Conservation (phyloP, 2,797 vertebrate species). For the Neosilurus mollespiculum region DNA sequence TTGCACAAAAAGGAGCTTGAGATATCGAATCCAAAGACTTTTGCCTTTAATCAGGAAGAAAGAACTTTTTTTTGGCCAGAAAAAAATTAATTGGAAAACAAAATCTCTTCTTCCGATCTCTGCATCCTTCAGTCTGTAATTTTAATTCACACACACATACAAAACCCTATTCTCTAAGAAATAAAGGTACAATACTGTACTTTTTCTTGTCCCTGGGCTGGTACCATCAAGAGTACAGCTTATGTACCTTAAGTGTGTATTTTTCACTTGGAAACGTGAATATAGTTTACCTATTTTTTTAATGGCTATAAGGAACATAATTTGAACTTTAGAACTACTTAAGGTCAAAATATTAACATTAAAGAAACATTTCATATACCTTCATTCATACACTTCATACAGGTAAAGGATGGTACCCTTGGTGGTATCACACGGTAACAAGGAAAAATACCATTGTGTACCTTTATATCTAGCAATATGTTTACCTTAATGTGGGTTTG, state of each 20-base stretch:
- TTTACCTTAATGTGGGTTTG: not conserved
- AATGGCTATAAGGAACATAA: not conserved
- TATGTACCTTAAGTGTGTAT: not conserved
- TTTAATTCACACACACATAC: constrained; percentile 3
- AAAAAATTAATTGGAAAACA: not conserved
- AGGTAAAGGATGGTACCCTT: not conserved
- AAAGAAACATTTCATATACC: not conserved
- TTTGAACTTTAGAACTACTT: not conserved
- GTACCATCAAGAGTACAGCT: not conserved
- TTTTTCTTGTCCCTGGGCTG: not conserved
- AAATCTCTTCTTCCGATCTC: not conserved
- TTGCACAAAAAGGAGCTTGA: constrained; percentile 68
- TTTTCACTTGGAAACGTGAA: not conserved
- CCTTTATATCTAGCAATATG: not conserved
- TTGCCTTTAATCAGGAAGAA: constrained; percentile 26
- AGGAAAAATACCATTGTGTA: not conserved
- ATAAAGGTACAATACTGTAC: constrained; percentile 2
- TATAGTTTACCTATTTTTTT: not conserved
- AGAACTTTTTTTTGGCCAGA: constrained; percentile 12
- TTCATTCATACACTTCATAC: not conserved
- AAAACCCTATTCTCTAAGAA: not conserved
- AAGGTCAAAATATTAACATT: too few relatives aligned
- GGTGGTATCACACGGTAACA: not conserved
- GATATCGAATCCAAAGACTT: constrained; percentile 65
- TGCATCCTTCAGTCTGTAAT: not conserved